Base-by-base conservation (phyloP, 92 coral and sea anemone genomes). In the Nematostella vectensis region DNA sequence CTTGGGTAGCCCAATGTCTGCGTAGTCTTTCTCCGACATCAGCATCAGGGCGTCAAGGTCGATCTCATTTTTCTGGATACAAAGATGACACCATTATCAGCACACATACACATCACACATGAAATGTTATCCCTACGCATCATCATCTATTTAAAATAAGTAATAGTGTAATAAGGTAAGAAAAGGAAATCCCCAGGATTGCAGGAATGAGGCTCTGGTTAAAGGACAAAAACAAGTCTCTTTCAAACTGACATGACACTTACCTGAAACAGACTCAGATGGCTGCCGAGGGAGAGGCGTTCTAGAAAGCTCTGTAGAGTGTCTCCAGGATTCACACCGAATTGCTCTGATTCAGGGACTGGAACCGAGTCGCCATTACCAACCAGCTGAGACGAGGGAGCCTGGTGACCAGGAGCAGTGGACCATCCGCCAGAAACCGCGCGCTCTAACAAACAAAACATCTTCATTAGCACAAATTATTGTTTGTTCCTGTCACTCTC, bases 21-120 rank as follows among this genome's bases (percentile, higher is more conserved):
- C 86, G 59, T 91, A 91, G 65, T 91, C 98, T 70, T 79, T 91
- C 79, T 91, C 98, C 47, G 88, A 82, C 98, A 91, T 91, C 74
- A 91, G 57, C 85, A 91, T 57, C 70, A 91, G 75, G 22, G 98
- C 98, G 55, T 91, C 98, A 47, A 91, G 83, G 71, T 91, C 98
- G 65, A 91, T 91, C 66, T 91, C 98, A 72, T 91, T 91, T 81
- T 85, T 79, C 97, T 89, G 57, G 8, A 60, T 56, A 44, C 31
- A 37, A 38, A 37, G 25, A 28, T 24, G 54, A 13, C 16, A 1
- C 43, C 50, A 36, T 36, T 36, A n/a, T n/a, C n/a, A 56, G 18
- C 9, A 18, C 21, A 25, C 30, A 11, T 27, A 57, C 10, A 57
- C 22, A 13, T 36, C 20, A n/a, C 13, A 20, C 6, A 15, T 25